Base-by-base conservation (phyloP, 2,888 invertebrate genomes). In the Baronia brevicornis region DNA sequence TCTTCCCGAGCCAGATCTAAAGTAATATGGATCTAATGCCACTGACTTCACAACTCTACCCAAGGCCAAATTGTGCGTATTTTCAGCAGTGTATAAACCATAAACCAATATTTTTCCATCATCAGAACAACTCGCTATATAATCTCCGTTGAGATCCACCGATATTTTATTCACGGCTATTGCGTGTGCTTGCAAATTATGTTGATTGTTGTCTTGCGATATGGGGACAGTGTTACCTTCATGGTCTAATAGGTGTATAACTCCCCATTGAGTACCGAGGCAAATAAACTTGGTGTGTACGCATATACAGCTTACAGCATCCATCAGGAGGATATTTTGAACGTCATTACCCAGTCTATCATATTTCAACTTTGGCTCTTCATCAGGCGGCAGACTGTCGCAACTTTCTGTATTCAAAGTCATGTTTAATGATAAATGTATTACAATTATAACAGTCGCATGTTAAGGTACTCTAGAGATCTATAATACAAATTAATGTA, bases 271-370 rank as follows among this genome's bases (percentile, higher is more conserved):
- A 6, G 96, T 96, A 12, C 97, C 98, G 41, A 98, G 80, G 53
- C 96, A 96, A 29, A 97, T 87, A 73, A 97, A 97, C 92, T 97
- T 97, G 4, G 95, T 89, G 75, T 97, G 96, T 22, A 97, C 95
- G 41, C 95, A 94, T 55, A 97, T 92, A 65, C 96, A 97, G 63
- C 95, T 96, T 34, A 88, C 85, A 28, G 95, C 95, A 48, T 93
- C 91, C 59, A 91, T 93, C 57, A 91, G 87, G 15, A 98, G 80
- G 52, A 97, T 96, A 54, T 89, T 89, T 58, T 91, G 88, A 21
- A 97, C 80, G 80, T 96, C 96, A 78, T 97, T 96, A 15, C 88
- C 89, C 68, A 98, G 89, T 43, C 97, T 87, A 54, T 93, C 89
- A 80, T 96, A 98, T 73, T 97, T 97, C 31, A 98, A 86, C 75